These are phyloP conservation scores for Piscicola geometra DNA, from an alignment of 2,888 invertebrate species.

Conservation along the genomic window DNA sequence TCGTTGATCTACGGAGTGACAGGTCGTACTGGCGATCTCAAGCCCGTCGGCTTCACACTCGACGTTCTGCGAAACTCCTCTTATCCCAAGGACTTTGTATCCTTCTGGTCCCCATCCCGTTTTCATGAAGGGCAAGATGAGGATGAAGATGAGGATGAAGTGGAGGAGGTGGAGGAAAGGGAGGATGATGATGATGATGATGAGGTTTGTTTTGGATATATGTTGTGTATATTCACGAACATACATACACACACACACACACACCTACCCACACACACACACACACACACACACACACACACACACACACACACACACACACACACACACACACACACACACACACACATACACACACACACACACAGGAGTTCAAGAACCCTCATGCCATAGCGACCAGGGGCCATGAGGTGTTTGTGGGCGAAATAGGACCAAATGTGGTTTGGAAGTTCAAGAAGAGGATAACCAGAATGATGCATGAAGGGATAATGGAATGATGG, in stretches of 20 bases:
- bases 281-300: conserved; percentile 13
- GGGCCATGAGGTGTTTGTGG: conserved; percentile 72
- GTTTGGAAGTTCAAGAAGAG: conserved; percentile 62
- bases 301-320: conserved; percentile 1
- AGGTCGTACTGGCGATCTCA: conserved; percentile 31
- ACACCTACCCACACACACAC: conserved; percentile 9
- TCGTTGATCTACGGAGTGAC: conserved; percentile 40
- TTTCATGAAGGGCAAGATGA: neutral
- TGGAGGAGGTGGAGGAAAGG: neutral
- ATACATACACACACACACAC: conserved; percentile 4
- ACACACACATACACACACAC: conserved; percentile 10
- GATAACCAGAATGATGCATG: too few species aligned
- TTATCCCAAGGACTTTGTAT: conserved; percentile 38
- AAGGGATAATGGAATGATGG: too few species aligned
- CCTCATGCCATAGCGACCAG: conserved; percentile 79
- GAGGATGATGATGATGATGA: neutral
- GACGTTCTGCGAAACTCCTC: conserved; percentile 37
- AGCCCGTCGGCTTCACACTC: conserved; percentile 39
- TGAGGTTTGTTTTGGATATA: neutral
- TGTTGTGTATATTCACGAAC: neutral
- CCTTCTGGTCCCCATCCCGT: conserved; percentile 40
- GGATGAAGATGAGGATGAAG: neutral
- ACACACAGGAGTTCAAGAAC: conserved; percentile 59
- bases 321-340: neutral
- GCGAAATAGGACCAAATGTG: conserved; percentile 66